Evolutionary conservation across 2,113 vertebrate species (phyloP).

Genomic region (Solea solea): DNA sequence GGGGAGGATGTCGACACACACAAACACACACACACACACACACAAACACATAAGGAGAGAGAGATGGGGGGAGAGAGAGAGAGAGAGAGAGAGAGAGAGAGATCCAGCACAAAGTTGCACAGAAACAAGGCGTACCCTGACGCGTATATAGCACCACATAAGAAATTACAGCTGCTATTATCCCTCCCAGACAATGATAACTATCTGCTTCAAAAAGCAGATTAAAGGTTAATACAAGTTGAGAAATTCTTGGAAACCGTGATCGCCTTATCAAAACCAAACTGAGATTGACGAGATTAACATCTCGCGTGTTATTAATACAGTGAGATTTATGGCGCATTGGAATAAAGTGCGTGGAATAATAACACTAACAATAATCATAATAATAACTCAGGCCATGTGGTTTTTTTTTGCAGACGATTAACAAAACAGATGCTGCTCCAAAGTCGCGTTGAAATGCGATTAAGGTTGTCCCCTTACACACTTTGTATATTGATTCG

Average conservation of each 20-base stretch:
- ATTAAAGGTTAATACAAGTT: constrained; percentile 82
- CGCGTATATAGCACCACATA: constrained; percentile 52
- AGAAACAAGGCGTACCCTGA: constrained; percentile 73
- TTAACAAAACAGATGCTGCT: constrained; percentile 88
- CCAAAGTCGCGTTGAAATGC: constrained; percentile 83
- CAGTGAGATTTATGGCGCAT: constrained; percentile 57
- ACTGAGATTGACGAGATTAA: constrained; percentile 71
- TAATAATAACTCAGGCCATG: constrained; percentile 76
- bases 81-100: no score
- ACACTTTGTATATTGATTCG: constrained; percentile 92
- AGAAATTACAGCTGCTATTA: constrained; percentile 79
- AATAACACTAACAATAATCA: constrained; percentile 11
- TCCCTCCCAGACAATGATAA: constrained; percentile 80
- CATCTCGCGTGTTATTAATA: constrained; percentile 74
- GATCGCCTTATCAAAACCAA: constrained; percentile 73
- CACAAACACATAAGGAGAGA: background rate
- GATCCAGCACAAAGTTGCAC: constrained; percentile 73
- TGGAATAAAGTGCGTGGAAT: constrained; percentile 74
- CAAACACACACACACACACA: background rate
- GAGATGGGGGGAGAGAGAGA: no score
- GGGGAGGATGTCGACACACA: constrained; percentile 71
- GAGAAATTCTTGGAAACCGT: constrained; percentile 72
- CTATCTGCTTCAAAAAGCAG: constrained; percentile 82
- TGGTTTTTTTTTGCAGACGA: constrained; percentile 84
- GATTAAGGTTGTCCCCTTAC: constrained; percentile 85